Base-by-base conservation (phyloP, 2,888 invertebrate species). In the Caenorhabditis afra region DNA sequence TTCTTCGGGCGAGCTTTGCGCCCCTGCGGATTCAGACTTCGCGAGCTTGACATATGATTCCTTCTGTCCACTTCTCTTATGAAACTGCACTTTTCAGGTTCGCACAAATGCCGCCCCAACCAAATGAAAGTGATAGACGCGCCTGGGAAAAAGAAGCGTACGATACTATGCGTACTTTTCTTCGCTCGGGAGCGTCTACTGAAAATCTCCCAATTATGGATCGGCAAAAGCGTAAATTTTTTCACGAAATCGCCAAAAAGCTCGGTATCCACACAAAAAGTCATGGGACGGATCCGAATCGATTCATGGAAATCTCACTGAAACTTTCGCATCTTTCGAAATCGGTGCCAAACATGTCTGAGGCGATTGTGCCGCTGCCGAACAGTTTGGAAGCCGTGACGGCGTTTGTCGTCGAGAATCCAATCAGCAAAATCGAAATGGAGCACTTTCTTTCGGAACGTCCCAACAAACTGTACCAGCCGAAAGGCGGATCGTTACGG, bases 241-340 rank as follows among this genome's bases (percentile, higher is more conserved):
- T 85, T 7, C 87, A 87, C 57, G 78, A 76, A n/a, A 29, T 85
- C 16, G 87, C 85, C 11, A 66, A 58, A 18, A 53, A 71, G 12
- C 16, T 68, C 10, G 80, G 79, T 16, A 65, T 87, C 12, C 29
- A 64, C 10, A 80, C 85, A 12, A 73, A 77, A 68, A 84, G 84
- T 18, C 29, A 62, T 20, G 87, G 76, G 35, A 53, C 61, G 16
- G 77, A 78, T 11, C 77, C 79, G n/a, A 53, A 82, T 37, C 64
- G 78, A 18, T 78, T 37, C 52, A 70, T 73, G 18, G 66, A 79
- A 18, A 61, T 83, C 20, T 68, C 61, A 12, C 37, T 52, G 7
- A 52, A 53, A 1, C 41, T 39, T 22, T 18, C 49, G 4, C 22
- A 55, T 16, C 20, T 70, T 1, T 57, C 61, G 22, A 7, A 41